Percentiles rank a stretch among this genome's conserved stretches.
phyloP scores from a whole-genome alignment of 2,888 invertebrate species.

The Dasypogon diadema region DNA sequence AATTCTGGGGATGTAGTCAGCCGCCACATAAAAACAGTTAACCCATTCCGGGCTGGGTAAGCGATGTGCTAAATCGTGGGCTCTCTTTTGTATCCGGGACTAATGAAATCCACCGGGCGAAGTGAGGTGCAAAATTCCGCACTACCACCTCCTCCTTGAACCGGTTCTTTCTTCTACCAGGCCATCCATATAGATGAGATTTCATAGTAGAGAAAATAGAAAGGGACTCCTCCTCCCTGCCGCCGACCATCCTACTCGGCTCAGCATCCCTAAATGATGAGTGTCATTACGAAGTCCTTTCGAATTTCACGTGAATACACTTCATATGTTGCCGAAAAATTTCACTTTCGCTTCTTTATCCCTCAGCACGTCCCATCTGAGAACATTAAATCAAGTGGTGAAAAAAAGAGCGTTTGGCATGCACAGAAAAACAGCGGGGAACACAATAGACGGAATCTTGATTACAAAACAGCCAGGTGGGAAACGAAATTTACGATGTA shows the following conservation, averaged over 20 bases:
- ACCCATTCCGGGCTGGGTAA: conserved; percentile 8
- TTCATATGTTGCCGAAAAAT: conserved; percentile 45
- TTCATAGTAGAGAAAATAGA: conserved; percentile 2
- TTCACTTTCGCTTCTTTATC: conserved; percentile 34
- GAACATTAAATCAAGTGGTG: conserved; percentile 15
- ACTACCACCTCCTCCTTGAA: background rate
- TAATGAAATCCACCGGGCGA: conserved; percentile 39
- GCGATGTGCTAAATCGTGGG: conserved; percentile 30
- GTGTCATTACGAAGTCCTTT: conserved; percentile 27
- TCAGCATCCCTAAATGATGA: background rate
- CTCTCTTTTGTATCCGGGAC: conserved; percentile 11
- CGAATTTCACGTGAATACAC: conserved; percentile 48
- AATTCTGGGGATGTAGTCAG: conserved; percentile 32
- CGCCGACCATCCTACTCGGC: background rate
- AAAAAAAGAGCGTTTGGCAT: background rate
- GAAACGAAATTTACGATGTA: background rate
- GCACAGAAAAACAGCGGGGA: background rate
- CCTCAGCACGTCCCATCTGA: background rate
- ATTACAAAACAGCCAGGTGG: background rate
- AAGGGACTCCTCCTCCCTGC: background rate
- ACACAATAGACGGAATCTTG: background rate
- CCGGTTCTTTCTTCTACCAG: background rate
- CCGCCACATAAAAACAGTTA: conserved; percentile 36
- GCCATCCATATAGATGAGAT: no score
- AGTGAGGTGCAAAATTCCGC: background rate